Percentiles rank a stretch among this genome's conserved stretches.
Conservation (phyloP, 2,113 vertebrate genomes). For the Platanista minor region DNA sequence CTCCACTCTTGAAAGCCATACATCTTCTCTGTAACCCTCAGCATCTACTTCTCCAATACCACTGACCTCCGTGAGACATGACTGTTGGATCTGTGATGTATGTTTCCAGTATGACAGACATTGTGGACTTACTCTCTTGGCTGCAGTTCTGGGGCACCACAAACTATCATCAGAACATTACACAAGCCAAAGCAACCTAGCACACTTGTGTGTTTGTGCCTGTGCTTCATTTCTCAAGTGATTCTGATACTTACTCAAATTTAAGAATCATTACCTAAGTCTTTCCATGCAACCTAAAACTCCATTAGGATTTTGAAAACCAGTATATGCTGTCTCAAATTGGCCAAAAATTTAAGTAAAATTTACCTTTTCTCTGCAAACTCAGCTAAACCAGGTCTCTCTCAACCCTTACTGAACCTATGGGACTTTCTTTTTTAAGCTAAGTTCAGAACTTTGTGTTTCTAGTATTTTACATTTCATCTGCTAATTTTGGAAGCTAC, state of each 20-base stretch:
- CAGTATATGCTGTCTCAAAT: not conserved
- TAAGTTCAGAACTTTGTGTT: not conserved
- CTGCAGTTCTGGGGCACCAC: not conserved
- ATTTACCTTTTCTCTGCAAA: not conserved
- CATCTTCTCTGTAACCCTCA: not conserved
- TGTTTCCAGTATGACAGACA: not conserved
- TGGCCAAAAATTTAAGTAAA: not conserved
- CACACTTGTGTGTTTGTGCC: not conserved
- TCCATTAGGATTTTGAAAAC: not conserved
- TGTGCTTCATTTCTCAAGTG: not conserved
- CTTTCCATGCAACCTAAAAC: not conserved
- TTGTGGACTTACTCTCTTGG: not conserved
- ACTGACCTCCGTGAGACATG: not conserved
- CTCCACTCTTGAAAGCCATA: not conserved
- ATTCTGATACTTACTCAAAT: not conserved
- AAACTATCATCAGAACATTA: not conserved
- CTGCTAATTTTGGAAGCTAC: not conserved
- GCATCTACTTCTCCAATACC: not conserved
- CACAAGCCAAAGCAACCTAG: not conserved
- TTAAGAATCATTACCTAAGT: not conserved
- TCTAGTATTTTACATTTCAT: not conserved
- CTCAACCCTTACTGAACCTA: not conserved
- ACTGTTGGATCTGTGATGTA: not conserved
- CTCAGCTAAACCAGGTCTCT: not conserved
- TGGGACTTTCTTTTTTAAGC: not conserved